These are phyloP conservation scores for Catonia carolina DNA, from an alignment of 2,888 invertebrate species.

Conservation along the genomic window DNA sequence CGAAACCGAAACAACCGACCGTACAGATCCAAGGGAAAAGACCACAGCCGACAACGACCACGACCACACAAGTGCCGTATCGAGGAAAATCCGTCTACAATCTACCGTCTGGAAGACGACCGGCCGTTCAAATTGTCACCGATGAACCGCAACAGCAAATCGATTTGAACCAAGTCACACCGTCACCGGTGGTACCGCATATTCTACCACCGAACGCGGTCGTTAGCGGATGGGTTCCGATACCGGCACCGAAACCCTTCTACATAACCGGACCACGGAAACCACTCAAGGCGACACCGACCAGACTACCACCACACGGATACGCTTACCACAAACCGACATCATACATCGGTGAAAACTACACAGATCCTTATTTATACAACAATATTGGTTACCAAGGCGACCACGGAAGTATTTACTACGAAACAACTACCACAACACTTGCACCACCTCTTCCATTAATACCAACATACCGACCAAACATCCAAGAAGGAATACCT, in stretches of 20 bases:
- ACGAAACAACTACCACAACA: too few relatives aligned
- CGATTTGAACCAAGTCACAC: slow-evolving; percentile 29
- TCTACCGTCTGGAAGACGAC: slow-evolving; percentile 12
- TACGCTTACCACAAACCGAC: not conserved
- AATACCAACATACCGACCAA: not conserved
- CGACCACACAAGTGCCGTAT: slow-evolving; percentile 39
- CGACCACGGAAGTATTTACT: not conserved
- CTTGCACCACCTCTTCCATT: too few relatives aligned
- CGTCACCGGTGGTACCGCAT: slow-evolving; percentile 23
- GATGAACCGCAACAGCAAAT: slow-evolving; percentile 15
- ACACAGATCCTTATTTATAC: slow-evolving; percentile 2
- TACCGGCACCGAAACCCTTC: slow-evolving; percentile 35
- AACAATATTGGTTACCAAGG: not conserved
- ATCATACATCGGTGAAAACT: not conserved
- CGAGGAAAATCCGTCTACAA: slow-evolving; percentile 20
- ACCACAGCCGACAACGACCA: slow-evolving; percentile 42
- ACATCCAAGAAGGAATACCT: not conserved
- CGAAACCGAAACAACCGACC: slow-evolving; percentile 44
- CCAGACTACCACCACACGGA: slow-evolving; percentile 12
- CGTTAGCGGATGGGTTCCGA: slow-evolving; percentile 35
- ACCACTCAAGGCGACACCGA: slow-evolving; percentile 20
- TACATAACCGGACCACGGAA: slow-evolving; percentile 33
- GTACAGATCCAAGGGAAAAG: slow-evolving; percentile 31
- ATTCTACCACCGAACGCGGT: slow-evolving; percentile 25
- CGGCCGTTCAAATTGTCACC: slow-evolving; percentile 25